Evolutionary conservation across 2,797 vertebrate species (phyloP), one percentile per base, ranked within the genome.

Genomic region (Centroberyx gerrardi): DNA sequence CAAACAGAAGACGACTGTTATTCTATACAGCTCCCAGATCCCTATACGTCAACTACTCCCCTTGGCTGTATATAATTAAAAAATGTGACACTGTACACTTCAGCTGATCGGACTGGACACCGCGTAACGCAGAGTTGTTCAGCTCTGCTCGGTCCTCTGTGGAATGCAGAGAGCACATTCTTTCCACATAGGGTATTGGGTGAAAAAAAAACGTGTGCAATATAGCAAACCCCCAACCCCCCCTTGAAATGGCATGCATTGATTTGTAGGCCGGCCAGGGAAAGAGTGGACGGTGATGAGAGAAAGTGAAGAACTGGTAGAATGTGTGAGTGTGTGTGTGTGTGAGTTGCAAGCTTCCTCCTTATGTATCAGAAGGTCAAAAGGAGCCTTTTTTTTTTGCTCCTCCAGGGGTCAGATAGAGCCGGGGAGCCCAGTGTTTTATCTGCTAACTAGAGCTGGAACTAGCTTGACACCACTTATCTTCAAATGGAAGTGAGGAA

Each of bases 101-200:
- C 78, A 87, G 80, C 76, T 81, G 89, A 87, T 83, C 84, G 70
- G 78, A 80, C 55, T 82, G 85, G 85, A 91, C 80, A 76, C 74
- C 85, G 85, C 72, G 87, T 84, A 92, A 85, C 73, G 65, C 14
- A 2, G 66, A 36, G 73, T 76, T 51, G 83, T 87, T 87, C 67
- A 81, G 81, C 84, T 82, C 76, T 48, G 80, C 79, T 86, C 87
- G 83, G 82, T 84, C 89, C 90, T 93, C 87, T 87, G 76, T 88
- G 91, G 90, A 89, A 92, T 84, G 82, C 73, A 87, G 68, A 48
- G 71, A 78, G 73, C 76, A 69, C 77, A 88, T 91, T 93, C 78
- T 84, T 92, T 92, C 82, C 89, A 89, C 86, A 85, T 81, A 82
- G 85, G 73, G 78, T 81, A 76, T 72, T 52, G 48, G 52, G 64